Evolutionary conservation across 2,888 invertebrate genomes (phyloP), one percentile per base, ranked within the genome.

Genomic region (Pimpla rufipes): DNA sequence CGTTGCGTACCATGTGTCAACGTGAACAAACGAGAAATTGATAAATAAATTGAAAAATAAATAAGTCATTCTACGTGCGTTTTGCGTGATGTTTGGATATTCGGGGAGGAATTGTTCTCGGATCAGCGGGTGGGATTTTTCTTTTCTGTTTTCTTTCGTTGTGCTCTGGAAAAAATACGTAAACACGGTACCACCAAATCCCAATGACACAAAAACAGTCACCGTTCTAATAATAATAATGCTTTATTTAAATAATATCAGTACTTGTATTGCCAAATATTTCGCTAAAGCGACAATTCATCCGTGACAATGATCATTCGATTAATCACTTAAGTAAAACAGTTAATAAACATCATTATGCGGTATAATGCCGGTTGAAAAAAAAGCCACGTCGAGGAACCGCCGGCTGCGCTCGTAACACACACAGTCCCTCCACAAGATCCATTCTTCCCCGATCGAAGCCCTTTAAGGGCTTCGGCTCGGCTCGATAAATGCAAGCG

Each of bases 241-340:
- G 78, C 76, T 88, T 86, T 88, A 87, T 83, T 85, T 85, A 88
- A 87, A 87, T 88, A 85, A 85, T 85, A 86, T 83, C 85, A 85
- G 77, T 85, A 83, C 79, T 85, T 85, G 87, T 88, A 87, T 89
- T 87, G 85, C 87, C 89, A 86, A 88, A 85, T 83, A 79, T 71
- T 75, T 80, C 71, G 70, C 79, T 75, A 64, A 68, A 84, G 78
- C 75, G 75, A 75, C 81, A 81, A 71, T 75, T 79, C 13, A 52
- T 75, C 73, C 79, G 50, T 79, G 79, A 76, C 75, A 62, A 81
- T 76, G 40, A 75, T 84, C 73, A 64, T 77, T 68, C 29, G 40
- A 77, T 59, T 70, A 45, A 74, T 82, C 71, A 81, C 77, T 79
- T 70, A 66, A 64, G 52, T 78, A 78, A 76, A 82, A 83, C 68